Evolutionary conservation across 1,140 invertebrate genomes (phyloP).

Genomic region (Leptinotarsa texana): DNA sequence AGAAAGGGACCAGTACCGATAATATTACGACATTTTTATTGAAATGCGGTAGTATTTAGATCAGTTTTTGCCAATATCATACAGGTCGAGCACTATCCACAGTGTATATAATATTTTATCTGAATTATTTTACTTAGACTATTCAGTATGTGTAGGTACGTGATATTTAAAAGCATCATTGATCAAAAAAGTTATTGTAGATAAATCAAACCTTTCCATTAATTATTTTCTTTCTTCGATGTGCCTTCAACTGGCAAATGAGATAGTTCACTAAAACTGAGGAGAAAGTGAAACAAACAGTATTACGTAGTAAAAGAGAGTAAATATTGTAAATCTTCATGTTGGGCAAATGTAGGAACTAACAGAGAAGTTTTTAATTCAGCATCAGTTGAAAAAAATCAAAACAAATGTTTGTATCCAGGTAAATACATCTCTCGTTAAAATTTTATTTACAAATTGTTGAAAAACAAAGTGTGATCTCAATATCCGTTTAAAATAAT

Average conservation of each 20-base stretch:
- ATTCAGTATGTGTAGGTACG: background rate
- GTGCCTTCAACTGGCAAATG: background rate
- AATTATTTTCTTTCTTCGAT: background rate
- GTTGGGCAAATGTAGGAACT: too few relatives aligned
- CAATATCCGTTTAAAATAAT: too few relatives aligned
- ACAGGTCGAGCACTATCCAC: background rate
- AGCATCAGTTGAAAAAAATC: too few relatives aligned
- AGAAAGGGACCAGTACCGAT: constrained; percentile 16
- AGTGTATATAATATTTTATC: constrained; percentile 9
- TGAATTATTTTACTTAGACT: constrained; percentile 6
- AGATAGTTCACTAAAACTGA: background rate
- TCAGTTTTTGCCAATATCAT: constrained; percentile 3
- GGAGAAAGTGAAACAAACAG: constrained; percentile 3
- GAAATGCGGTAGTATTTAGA: background rate
- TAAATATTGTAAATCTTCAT: too few relatives aligned
- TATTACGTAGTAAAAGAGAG: background rate
- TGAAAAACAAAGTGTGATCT: too few relatives aligned
- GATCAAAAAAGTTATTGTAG: background rate
- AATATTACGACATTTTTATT: constrained; percentile 20
- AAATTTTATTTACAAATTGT: too few relatives aligned
- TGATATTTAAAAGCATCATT: background rate
- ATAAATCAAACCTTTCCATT: background rate
- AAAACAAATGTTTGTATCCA: too few relatives aligned
- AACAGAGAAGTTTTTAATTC: too few relatives aligned
- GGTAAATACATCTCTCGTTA: too few relatives aligned